Conservation (phyloP, 2,797 vertebrate genomes). For the Sternotherus odoratus region DNA sequence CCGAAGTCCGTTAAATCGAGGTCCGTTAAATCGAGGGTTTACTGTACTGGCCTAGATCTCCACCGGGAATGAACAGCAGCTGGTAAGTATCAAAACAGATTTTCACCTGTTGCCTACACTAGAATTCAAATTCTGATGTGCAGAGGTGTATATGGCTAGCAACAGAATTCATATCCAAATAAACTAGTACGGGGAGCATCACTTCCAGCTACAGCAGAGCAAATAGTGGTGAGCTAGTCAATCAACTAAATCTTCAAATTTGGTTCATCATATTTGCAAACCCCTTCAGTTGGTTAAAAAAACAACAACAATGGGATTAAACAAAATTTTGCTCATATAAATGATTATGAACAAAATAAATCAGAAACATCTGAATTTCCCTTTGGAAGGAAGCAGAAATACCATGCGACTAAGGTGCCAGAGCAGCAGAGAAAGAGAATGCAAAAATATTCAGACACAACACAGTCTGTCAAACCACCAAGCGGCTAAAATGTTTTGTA, state of each 20-base stretch:
- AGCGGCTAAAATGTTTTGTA: background rate
- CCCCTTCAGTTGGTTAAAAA: background rate
- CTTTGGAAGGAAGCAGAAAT: background rate
- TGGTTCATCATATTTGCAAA: background rate
- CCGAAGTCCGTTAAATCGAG: too few relatives aligned
- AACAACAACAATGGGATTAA: background rate
- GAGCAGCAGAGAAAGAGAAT: background rate
- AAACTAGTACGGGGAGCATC: rapidly evolving
- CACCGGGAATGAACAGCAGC: background rate
- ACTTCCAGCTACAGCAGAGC: background rate
- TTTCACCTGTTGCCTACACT: background rate
- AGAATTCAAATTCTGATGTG: background rate
- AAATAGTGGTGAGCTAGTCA: background rate
- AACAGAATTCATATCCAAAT: background rate
- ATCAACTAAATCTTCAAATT: background rate
- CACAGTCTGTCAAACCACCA: background rate
- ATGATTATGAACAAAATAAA: background rate
- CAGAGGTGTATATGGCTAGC: background rate
- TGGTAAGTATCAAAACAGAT: slow-evolving; percentile 1
- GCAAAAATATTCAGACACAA: background rate
- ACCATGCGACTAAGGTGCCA: background rate
- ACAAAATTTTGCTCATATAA: background rate
- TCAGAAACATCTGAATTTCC: background rate
- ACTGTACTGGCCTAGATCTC: background rate
- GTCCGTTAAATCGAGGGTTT: too few relatives aligned